A percentile compares a stretch with the other conserved stretches of the same genome.
phyloP scores from a whole-genome alignment of 30 jellyfish, hydroid and myxozoan species.

The Pseudorhiza aurosa region DNA sequence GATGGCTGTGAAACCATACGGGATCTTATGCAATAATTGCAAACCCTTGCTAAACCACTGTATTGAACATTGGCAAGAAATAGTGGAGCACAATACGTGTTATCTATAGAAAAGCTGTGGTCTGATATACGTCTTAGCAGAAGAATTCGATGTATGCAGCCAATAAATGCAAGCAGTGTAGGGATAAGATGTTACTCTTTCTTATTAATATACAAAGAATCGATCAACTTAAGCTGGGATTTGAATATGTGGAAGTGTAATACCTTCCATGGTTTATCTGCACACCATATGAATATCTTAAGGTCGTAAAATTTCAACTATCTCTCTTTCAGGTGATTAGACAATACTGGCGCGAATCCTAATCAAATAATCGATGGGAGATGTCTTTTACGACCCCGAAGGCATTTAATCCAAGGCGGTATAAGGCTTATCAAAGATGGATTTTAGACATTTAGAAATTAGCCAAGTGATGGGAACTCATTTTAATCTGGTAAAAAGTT shows the following conservation, averaged over 20 bases:
- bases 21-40: no score
- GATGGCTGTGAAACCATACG: no score
- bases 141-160: slow-evolving; percentile 4
- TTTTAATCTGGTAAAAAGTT: no score
- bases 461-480: no score
- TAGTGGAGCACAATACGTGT: not conserved
- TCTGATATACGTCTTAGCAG: not conserved
- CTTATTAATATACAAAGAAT: slow-evolving; percentile 2
- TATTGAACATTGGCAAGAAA: no score
- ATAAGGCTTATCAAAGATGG: no score
- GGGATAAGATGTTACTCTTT: not conserved
- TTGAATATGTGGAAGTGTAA: not conserved
- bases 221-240: not conserved
- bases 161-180: not conserved
- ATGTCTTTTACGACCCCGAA: not conserved
- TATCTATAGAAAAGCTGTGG: not conserved
- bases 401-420: not conserved
- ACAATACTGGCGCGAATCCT: not conserved
- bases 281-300: not conserved
- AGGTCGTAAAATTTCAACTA: not conserved
- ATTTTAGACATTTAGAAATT: no score
- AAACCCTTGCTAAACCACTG: no score
- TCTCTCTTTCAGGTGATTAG: not conserved
- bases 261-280: not conserved
- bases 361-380: not conserved